phyloP scores from a whole-genome alignment of 2,113 vertebrate genomes.

The Cynoglossus semilaevis region DNA sequence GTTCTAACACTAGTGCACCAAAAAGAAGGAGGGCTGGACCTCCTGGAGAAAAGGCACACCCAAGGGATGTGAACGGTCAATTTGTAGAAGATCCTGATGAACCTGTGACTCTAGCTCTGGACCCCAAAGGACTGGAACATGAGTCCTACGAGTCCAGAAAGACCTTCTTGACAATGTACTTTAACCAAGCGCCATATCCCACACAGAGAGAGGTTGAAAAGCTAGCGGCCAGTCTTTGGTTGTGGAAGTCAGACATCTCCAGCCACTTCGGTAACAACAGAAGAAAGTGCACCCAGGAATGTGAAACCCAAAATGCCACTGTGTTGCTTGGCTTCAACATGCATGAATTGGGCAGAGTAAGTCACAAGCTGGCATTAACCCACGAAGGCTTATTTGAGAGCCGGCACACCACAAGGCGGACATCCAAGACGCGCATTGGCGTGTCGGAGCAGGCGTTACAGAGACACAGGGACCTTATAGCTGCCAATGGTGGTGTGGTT shows the following conservation, averaged over 20 bases:
- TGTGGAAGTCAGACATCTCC: conserved; percentile 95
- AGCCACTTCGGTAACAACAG: conserved; percentile 91
- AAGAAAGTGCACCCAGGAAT: conserved; percentile 88
- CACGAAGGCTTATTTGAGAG: conserved; percentile 80
- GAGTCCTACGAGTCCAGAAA: conserved; percentile 93
- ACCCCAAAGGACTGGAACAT: conserved; percentile 92
- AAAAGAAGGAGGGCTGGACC: conserved; percentile 85
- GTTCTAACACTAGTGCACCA: conserved; percentile 80
- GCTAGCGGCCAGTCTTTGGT: conserved; percentile 89
- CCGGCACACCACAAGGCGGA: conserved; percentile 71
- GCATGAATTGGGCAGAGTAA: conserved; percentile 86
- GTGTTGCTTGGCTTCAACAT: conserved; percentile 95
- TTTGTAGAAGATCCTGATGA: conserved; percentile 90
- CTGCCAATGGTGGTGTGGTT: conserved; percentile 45
- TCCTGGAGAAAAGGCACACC: conserved; percentile 70
- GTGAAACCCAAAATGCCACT: conserved; percentile 81
- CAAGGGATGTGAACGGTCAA: conserved; percentile 58
- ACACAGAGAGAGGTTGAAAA: conserved; percentile 90
- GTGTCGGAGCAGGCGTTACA: conserved; percentile 66
- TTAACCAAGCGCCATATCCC: conserved; percentile 90
- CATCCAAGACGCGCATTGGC: conserved; percentile 80
- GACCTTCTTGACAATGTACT: conserved; percentile 92
- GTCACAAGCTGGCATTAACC: conserved; percentile 84
- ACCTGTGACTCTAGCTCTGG: conserved; percentile 86
- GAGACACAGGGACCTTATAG: conserved; percentile 44